These are phyloP conservation scores for Montifringilla adamsi DNA, from an alignment of 2,113 vertebrate genomes.

Conservation along the genomic window DNA sequence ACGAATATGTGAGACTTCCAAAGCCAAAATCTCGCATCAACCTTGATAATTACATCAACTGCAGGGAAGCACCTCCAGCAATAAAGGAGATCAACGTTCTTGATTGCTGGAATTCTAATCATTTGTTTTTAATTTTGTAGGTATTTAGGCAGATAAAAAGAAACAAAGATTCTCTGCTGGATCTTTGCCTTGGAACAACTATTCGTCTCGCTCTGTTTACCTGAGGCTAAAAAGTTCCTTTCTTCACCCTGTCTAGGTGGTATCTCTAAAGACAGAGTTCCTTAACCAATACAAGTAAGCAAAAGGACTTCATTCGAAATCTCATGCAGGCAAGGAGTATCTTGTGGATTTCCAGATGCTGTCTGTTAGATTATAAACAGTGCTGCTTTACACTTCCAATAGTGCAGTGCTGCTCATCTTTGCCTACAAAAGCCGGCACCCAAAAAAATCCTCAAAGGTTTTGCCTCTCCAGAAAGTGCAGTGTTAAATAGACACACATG, in stretches of 20 bases:
- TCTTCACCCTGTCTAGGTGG: slow-evolving; percentile 45
- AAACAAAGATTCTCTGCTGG: slow-evolving; percentile 49
- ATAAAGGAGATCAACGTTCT: slow-evolving; percentile 6
- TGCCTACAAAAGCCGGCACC: neutral
- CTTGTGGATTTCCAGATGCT: neutral
- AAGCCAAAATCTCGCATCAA: neutral
- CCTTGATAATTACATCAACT: neutral
- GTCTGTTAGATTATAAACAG: neutral
- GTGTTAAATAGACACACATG: neutral
- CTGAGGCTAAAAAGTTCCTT: slow-evolving; percentile 37
- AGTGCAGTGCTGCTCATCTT: neutral
- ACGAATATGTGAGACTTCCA: neutral
- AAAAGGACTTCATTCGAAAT: neutral
- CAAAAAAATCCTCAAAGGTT: neutral
- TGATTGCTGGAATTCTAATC: slow-evolving; percentile 37
- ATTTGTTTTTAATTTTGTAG: slow-evolving; percentile 57
- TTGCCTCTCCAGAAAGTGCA: neutral
- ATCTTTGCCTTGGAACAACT: slow-evolving; percentile 36
- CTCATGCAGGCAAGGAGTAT: neutral
- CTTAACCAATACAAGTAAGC: neutral
- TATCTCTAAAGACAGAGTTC: neutral
- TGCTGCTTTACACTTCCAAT: neutral
- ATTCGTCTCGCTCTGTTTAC: neutral
- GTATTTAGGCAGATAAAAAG: slow-evolving; percentile 49
- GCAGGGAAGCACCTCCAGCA: slow-evolving; percentile 1